phyloP scores from a whole-genome alignment of 1,140 invertebrate genomes.

The Zaprionus ornatus region DNA sequence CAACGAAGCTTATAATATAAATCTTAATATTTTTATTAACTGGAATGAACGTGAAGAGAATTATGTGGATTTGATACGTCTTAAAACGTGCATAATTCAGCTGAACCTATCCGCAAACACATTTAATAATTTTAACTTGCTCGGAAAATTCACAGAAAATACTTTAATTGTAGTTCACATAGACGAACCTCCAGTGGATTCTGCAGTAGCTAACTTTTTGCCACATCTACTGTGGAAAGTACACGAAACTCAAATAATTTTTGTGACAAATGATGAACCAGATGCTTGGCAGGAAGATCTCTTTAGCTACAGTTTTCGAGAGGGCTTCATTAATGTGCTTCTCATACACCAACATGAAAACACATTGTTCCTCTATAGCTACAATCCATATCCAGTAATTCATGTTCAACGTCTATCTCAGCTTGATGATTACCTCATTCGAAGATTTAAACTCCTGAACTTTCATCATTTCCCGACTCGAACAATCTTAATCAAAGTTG shows the following conservation, averaged over 20 bases:
- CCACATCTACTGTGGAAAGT: constrained; percentile 27
- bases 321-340: constrained; percentile 55
- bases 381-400: constrained; percentile 53
- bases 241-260: constrained; percentile 49
- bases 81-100: constrained; percentile 31
- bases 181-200: neutral
- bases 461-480: constrained; percentile 17
- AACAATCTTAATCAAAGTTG: neutral
- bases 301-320: constrained; percentile 39
- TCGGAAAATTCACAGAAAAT: constrained; percentile 34
- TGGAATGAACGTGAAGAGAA: neutral
- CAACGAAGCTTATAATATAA: constrained; percentile 8
- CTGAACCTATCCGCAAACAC: neutral
- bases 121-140: constrained; percentile 9
- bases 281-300: constrained; percentile 12
- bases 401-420: neutral
- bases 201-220: neutral
- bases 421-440: constrained; percentile 37
- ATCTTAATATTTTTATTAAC: constrained; percentile 49
- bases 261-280: constrained; percentile 14
- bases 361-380: constrained; percentile 31
- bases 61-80: neutral
- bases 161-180: constrained; percentile 38
- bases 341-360: constrained; percentile 7
- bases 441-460: constrained; percentile 6